Evolutionary conservation across 2,888 invertebrate species (phyloP).

Genomic region (Sesia bembeciformis): DNA sequence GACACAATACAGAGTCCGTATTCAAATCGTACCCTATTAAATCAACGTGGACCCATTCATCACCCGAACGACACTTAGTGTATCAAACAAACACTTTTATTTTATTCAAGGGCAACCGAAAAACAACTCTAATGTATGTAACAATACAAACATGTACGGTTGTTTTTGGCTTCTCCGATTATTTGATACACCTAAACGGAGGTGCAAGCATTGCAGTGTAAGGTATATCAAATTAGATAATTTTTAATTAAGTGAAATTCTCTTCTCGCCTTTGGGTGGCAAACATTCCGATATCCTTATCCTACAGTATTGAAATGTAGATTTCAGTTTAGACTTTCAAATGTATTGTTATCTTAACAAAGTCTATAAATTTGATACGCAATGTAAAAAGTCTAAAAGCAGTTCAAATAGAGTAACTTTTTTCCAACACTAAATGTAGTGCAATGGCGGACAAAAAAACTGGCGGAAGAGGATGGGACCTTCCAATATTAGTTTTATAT

Average conservation of each 20-base stretch:
- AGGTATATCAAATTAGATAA: conserved; percentile 64
- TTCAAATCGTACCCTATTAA: conserved; percentile 56
- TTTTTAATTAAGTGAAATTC: conserved; percentile 44
- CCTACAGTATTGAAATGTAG: conserved; percentile 14
- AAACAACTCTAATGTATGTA: conserved; percentile 20
- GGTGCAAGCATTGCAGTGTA: conserved; percentile 56
- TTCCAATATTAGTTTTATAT: conserved; percentile 74
- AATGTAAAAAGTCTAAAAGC: conserved; percentile 37
- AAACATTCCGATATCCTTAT: conserved; percentile 40
- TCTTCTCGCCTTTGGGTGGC: conserved; percentile 61
- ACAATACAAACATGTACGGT: conserved; percentile 13
- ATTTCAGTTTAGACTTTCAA: not conserved
- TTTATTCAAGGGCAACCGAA: conserved; percentile 19
- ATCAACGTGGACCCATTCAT: conserved; percentile 58
- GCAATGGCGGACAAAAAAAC: conserved; percentile 55
- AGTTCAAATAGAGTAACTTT: conserved; percentile 56
- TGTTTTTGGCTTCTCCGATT: conserved; percentile 9
- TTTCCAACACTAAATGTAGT: conserved; percentile 43
- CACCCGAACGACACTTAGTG: conserved; percentile 47
- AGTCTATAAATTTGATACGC: conserved; percentile 27
- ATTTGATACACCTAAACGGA: conserved; percentile 41
- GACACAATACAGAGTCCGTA: conserved; percentile 40
- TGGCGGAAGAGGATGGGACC: conserved; percentile 72
- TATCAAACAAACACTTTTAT: conserved; percentile 26
- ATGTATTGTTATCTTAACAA: not conserved